Evolutionary conservation across 2,797 vertebrate species (phyloP), one percentile per base, ranked within the genome.

Genomic region (Xyrichtys novacula): DNA sequence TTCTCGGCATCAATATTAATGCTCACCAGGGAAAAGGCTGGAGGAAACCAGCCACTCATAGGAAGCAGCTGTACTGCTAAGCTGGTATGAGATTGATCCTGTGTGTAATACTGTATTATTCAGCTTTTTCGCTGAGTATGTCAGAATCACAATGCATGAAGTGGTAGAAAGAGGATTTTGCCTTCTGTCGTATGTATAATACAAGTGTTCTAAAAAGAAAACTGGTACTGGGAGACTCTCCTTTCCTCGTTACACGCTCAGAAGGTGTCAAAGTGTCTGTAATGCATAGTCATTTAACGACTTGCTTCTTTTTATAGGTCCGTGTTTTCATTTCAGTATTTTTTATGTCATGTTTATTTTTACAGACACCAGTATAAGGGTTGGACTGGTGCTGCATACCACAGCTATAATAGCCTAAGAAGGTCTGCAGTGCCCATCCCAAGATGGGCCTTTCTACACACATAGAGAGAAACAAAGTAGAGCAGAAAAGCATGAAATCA

Each of bases 1-100:
- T 75, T 42, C 10, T 10, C 23, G 61, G 67, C 81, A 78, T 91
- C 75, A 90, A 86, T 91, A 91, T 88, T 91, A 71, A 92, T 85
- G 67, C 56, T 78, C 52, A 34, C 17, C 0, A 50, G 74, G 78
- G 69, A 78, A 83, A 60, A 82, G 60, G 65, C 15, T 10, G 19
- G 62, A 68, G 54, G 43, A 29, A 65, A 61, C 49, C 63, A 76
- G 29, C 42, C 44, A 5, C 43, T 77, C 72, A 66, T 54, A 39
- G 64, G 56, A 61, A 80, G 63, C 80, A 81, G 72, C 70, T 85
- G 81, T 38, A 50, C 26, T 48, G 14, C 47, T 79, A 57, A 60
- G 54, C 62, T 76, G 19, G 67, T 62, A 62, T 59, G 17, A 73
- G 53, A 71, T 19, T 53, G 42, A 76, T 48, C 46, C 53, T 23